Base-by-base conservation (phyloP, 2,888 invertebrate genomes). In the Anthophora plumipes region DNA sequence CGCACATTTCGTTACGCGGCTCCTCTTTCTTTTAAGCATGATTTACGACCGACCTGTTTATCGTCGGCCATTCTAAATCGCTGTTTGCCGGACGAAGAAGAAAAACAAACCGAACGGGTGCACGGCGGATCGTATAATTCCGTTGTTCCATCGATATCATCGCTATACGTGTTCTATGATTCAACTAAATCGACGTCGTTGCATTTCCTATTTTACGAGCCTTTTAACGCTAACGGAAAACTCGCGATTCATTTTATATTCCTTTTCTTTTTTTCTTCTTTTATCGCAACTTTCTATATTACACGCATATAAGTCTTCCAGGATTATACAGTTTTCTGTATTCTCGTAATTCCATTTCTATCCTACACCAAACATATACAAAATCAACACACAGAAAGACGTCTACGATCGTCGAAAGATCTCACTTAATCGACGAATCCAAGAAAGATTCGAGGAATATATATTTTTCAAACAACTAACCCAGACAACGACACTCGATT, bases 1-100 rank as follows among this genome's bases (percentile, higher is more conserved):
- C n/a, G n/a, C 37, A 79, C 52, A 59, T 69, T 59, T 48, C 25
- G 59, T 59, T 20, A 31, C 59, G 43, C 71, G 60, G 43, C 17
- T n/a, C 64, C 80, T 68, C 72, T 68, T 70, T 68, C 63, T 48
- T 52, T 17, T 61, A 12, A 39, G 66, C 31, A 77, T 80, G 64
- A 84, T 84, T 84, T 81, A 78, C 48, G 37, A 31, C 31, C 46
- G 46, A 52, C 20, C 31, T 43, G 64, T 43, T 66, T 80, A 67
- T 72, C 72, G 55, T 31, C 48, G 11, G 5, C 46, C 60, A 39
- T 63, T 68, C 54, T 59, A 75, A 79, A 82, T 64, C 52, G 52
- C 59, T 50, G 74, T 64, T 79, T 57, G 72, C 54, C 37, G 55
- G 17, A 6, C 39, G 55, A 17, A 31, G 55, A 43, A 12, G 67